These are phyloP conservation scores for Sinella curviseta DNA, from an alignment of 1,140 invertebrate genomes.

Conservation along the genomic window DNA sequence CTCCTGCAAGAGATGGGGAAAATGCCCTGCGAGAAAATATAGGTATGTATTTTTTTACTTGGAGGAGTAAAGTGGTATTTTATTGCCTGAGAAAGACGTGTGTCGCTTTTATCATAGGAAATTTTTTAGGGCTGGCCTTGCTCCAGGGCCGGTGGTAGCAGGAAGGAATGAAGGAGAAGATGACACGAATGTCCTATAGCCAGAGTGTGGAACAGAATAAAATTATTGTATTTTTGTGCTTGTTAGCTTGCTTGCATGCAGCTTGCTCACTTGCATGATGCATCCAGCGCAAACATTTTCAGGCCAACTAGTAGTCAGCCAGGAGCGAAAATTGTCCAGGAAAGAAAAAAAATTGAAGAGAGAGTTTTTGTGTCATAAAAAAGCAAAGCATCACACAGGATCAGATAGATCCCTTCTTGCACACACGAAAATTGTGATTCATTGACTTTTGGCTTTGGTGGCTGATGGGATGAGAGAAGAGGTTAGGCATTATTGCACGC, in stretches of 20 bases:
- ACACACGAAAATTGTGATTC: slow-evolving; percentile 7
- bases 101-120: slow-evolving; percentile 5
- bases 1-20: too few relatives aligned
- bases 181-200: not conserved
- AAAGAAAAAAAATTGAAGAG: not conserved
- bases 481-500: not conserved
- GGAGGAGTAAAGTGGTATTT: not conserved
- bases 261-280: not conserved
- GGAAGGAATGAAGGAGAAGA: not conserved
- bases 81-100: slow-evolving; percentile 12
- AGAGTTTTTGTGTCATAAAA: too few relatives aligned
- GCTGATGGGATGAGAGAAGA: not conserved
- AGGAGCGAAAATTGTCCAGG: not conserved
- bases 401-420: too few relatives aligned
- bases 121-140: not conserved
- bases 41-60: too few relatives aligned
- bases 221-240: not conserved
- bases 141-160: not conserved
- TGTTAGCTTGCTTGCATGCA: not conserved
- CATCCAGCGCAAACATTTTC: not conserved
- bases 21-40: too few relatives aligned
- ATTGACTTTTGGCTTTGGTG: slow-evolving; percentile 14
- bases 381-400: too few relatives aligned
- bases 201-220: not conserved
- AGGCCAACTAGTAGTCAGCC: not conserved